A percentile compares a stretch with the other conserved stretches of the same genome.
These are phyloP conservation scores for Eremobia ochroleuca DNA, from an alignment of 2,888 invertebrate genomes.

Conservation along the genomic window DNA sequence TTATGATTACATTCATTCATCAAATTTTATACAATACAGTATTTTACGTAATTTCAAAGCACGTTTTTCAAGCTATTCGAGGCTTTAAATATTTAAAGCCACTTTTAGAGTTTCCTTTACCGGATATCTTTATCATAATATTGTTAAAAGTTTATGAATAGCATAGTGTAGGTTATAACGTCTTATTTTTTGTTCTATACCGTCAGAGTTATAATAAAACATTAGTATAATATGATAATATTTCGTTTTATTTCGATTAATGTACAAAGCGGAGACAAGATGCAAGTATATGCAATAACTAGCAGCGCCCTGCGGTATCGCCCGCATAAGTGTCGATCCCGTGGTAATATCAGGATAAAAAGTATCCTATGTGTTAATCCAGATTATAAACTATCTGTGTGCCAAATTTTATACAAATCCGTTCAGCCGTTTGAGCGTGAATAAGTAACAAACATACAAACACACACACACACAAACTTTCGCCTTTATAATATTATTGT, in stretches of 20 bases:
- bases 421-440: too few species aligned
- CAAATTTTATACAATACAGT: constrained; percentile 10
- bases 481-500: too few species aligned
- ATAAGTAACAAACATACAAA: too few species aligned
- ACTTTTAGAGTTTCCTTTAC: constrained; percentile 50
- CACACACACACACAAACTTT: too few species aligned
- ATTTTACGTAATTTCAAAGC: constrained; percentile 16
- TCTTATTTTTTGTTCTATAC: constrained; percentile 62
- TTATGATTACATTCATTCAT: constrained; percentile 13
- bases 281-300: not conserved
- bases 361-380: too few species aligned
- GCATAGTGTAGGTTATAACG: constrained; percentile 67
- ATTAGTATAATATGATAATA: constrained; percentile 54
- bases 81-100: not conserved
- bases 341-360: too few species aligned
- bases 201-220: constrained; percentile 65
- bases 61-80: not conserved
- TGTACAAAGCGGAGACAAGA: constrained; percentile 3
- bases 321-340: too few species aligned
- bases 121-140: constrained; percentile 49
- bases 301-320: too few species aligned
- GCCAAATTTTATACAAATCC: too few species aligned
- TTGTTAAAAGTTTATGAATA: constrained; percentile 62
- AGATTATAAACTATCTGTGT: too few species aligned
- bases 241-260: constrained; percentile 49